Evolutionary conservation across 2,888 invertebrate species (phyloP).

Genomic region (Azorinus chamasolen): DNA sequence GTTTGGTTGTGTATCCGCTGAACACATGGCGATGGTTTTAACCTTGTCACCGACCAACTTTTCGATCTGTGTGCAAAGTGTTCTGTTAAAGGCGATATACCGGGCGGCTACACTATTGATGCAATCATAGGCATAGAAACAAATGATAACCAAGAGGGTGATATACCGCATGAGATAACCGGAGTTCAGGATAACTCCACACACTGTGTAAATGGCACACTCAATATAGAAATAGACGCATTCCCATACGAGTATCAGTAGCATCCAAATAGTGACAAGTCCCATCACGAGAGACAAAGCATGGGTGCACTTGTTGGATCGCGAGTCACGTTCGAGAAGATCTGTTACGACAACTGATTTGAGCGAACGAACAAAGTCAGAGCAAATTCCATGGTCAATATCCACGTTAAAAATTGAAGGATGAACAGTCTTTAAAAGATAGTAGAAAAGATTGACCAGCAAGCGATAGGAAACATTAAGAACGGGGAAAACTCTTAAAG

Average conservation of each 20-base stretch:
- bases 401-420: slow-evolving; percentile 8
- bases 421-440: slow-evolving; percentile 18
- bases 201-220: slow-evolving; percentile 42
- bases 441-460: slow-evolving; percentile 35
- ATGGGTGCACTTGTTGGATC: slow-evolving; percentile 39
- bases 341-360: slow-evolving; percentile 38
- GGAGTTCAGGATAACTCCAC: slow-evolving; percentile 50
- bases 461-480: slow-evolving; percentile 36
- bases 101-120: slow-evolving; percentile 26
- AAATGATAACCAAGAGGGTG: slow-evolving; percentile 37
- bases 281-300: slow-evolving; percentile 28
- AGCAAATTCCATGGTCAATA: background rate
- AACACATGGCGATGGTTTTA: slow-evolving; percentile 15
- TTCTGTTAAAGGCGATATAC: slow-evolving; percentile 32
- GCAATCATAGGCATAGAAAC: slow-evolving; percentile 47
- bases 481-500: slow-evolving; percentile 29
- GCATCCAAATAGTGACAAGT: slow-evolving; percentile 35
- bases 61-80: slow-evolving; percentile 33
- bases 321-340: slow-evolving; percentile 17
- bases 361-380: background rate
- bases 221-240: slow-evolving; percentile 55
- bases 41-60: slow-evolving; percentile 26
- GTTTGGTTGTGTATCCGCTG: slow-evolving; percentile 30
- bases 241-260: slow-evolving; percentile 33
- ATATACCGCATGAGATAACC: slow-evolving; percentile 40